These are phyloP conservation scores for Phrynocephalus versicolor DNA, from an alignment of 2,113 vertebrate genomes.

Conservation along the genomic window DNA sequence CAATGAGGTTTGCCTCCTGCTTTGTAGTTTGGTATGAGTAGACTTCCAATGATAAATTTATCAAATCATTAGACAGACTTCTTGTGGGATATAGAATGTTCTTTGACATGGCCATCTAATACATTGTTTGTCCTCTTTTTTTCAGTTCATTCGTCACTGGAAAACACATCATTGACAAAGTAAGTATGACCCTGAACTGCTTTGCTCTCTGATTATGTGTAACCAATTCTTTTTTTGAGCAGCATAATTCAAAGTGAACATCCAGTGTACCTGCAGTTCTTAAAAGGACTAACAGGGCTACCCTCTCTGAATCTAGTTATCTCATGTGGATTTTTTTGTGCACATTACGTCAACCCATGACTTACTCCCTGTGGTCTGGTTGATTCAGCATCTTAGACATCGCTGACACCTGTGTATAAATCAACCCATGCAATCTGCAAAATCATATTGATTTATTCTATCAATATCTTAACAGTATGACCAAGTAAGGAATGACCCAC, in stretches of 20 bases:
- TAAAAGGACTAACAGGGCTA: too few species aligned
- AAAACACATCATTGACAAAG: conserved; percentile 29
- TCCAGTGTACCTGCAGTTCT: too few species aligned
- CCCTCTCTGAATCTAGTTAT: too few species aligned
- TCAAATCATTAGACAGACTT: background rate
- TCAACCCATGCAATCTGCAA: too few species aligned
- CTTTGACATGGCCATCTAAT: conserved; percentile 7
- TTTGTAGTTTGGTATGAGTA: background rate
- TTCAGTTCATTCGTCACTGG: conserved; percentile 34
- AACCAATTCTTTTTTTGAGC: accelerated
- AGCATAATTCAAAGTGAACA: background rate
- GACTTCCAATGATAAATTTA: background rate
- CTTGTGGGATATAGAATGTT: background rate
- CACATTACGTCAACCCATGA: too few species aligned
- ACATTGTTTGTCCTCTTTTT: background rate
- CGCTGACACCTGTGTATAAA: too few species aligned
- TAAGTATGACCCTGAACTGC: conserved; percentile 32
- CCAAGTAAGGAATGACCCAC: background rate
- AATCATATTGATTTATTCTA: too few species aligned
- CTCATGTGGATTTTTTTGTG: too few species aligned
- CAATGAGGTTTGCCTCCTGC: background rate
- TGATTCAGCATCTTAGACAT: too few species aligned
- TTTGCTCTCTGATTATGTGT: background rate
- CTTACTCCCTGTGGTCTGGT: too few species aligned
- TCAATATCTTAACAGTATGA: too few species aligned